Percentiles rank a stretch among this genome's conserved stretches.
Evolutionary conservation across 92 coral and sea anemone genomes (phyloP).

Genomic region (Zoanthus solanderi): DNA sequence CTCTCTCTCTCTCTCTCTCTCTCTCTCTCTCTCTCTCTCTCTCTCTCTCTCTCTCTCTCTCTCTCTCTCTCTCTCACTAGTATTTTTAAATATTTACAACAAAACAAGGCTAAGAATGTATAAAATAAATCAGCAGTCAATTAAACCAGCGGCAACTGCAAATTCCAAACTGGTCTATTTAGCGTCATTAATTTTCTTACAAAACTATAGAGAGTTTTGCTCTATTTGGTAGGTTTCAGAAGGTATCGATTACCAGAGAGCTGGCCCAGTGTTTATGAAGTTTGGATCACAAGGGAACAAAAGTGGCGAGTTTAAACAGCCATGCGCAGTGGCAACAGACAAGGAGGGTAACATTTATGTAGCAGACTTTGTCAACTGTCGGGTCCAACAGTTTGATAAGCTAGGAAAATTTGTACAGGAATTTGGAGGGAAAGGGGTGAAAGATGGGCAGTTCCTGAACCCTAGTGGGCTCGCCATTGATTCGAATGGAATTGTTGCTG

Average conservation of each 20-base stretch:
- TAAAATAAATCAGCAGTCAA: too few relatives aligned
- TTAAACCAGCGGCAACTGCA: too few relatives aligned
- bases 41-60: too few relatives aligned
- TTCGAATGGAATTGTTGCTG: constrained; percentile 82
- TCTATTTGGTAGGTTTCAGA: constrained; percentile 67
- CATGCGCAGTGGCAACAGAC: constrained; percentile 87
- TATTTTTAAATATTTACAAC: too few relatives aligned
- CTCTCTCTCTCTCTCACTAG: too few relatives aligned
- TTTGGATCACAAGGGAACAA: constrained; percentile 88
- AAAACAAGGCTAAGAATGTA: too few relatives aligned
- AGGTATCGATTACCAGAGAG: constrained; percentile 84
- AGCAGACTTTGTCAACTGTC: constrained; percentile 89
- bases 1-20: too few relatives aligned
- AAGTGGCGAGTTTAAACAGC: constrained; percentile 89
- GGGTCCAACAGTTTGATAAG: constrained; percentile 84
- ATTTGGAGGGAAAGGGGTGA: constrained; percentile 85
- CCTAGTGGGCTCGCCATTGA: constrained; percentile 93
- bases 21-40: too few relatives aligned
- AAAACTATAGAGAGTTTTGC: background rate
- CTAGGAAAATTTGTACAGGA: constrained; percentile 82
- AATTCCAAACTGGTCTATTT: too few relatives aligned
- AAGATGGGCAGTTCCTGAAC: constrained; percentile 91
- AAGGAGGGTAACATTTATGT: constrained; percentile 83
- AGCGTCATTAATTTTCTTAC: background rate
- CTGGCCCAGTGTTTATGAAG: constrained; percentile 81